These are phyloP conservation scores for Acanthosepion pharaonis DNA, from an alignment of 2,888 invertebrate genomes.

Conservation along the genomic window DNA sequence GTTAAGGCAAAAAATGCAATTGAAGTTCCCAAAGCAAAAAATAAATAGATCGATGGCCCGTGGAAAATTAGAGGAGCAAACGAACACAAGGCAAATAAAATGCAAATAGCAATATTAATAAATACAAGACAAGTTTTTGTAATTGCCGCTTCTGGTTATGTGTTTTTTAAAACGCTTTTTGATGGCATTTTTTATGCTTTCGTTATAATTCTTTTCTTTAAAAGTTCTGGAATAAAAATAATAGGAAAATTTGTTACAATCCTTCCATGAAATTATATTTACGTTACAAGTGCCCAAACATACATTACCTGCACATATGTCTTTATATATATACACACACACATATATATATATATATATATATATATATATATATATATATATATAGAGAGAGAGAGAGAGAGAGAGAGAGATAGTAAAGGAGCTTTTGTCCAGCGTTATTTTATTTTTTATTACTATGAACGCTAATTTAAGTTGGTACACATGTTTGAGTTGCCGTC, in stretches of 20 bases:
- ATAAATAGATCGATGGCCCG: not conserved
- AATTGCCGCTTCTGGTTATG: not conserved
- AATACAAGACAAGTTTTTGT: not conserved
- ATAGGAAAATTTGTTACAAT: not conserved
- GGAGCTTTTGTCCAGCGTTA: too few species aligned
- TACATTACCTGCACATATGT: not conserved
- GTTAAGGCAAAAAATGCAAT: not conserved
- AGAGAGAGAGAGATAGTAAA: too few species aligned
- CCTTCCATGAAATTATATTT: not conserved
- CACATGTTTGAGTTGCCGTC: too few species aligned
- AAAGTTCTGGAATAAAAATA: not conserved
- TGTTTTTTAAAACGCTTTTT: not conserved
- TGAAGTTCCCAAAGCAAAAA: not conserved
- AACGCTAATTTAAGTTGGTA: too few species aligned
- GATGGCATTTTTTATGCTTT: not conserved
- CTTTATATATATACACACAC: too few species aligned
- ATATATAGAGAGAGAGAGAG: too few species aligned
- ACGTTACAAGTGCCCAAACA: not conserved
- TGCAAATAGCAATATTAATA: not conserved
- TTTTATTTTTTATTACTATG: too few species aligned
- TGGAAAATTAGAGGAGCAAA: not conserved
- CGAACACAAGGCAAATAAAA: not conserved
- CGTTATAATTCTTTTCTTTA: not conserved
- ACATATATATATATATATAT: too few species aligned
- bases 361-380: too few species aligned